A percentile compares a stretch with the other conserved stretches of the same genome.
Evolutionary conservation across 2,797 vertebrate genomes (phyloP).

Genomic region (Tiaroga cobitis): DNA sequence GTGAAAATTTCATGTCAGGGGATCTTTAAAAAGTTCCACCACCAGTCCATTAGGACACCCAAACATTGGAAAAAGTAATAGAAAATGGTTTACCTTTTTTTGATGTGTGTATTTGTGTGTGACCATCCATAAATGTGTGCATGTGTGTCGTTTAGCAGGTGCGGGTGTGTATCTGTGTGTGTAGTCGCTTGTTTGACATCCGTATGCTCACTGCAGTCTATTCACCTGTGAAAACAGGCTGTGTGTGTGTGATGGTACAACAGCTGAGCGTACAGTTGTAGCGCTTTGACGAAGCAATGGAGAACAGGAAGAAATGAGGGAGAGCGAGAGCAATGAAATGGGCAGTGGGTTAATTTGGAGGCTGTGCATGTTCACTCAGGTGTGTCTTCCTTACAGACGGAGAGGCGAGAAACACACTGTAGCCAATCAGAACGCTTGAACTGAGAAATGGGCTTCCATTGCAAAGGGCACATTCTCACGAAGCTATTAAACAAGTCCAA

Average conservation of each 20-base stretch:
- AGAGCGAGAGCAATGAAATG: slow-evolving; percentile 66
- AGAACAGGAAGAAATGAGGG: slow-evolving; percentile 60
- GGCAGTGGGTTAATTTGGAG: slow-evolving; percentile 37
- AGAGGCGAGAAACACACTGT: slow-evolving; percentile 1
- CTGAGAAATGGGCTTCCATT: slow-evolving; percentile 26
- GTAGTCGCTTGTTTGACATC: slow-evolving; percentile 6
- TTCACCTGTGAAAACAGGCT: neutral
- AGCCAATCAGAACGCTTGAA: slow-evolving; percentile 21
- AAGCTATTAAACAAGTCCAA: slow-evolving; percentile 19
- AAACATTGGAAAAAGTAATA: neutral
- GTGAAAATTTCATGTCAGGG: no score
- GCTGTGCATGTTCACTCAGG: slow-evolving; percentile 34
- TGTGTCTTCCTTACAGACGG: slow-evolving; percentile 51
- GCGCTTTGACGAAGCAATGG: slow-evolving; percentile 66
- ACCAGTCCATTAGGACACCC: neutral
- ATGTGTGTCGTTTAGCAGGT: slow-evolving; percentile 13
- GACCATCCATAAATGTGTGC: neutral
- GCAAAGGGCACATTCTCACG: slow-evolving; percentile 32
- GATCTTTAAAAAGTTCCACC: no score
- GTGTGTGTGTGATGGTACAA: neutral
- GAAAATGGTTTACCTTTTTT: no score
- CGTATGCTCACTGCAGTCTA: neutral
- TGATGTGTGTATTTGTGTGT: slow-evolving; percentile 1
- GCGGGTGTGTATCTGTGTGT: slow-evolving; percentile 13
- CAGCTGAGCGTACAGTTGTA: neutral